Percentiles rank a stretch among this genome's conserved stretches.
Conservation (phyloP, 2,797 vertebrate genomes). For the Serranus cabrilla region DNA sequence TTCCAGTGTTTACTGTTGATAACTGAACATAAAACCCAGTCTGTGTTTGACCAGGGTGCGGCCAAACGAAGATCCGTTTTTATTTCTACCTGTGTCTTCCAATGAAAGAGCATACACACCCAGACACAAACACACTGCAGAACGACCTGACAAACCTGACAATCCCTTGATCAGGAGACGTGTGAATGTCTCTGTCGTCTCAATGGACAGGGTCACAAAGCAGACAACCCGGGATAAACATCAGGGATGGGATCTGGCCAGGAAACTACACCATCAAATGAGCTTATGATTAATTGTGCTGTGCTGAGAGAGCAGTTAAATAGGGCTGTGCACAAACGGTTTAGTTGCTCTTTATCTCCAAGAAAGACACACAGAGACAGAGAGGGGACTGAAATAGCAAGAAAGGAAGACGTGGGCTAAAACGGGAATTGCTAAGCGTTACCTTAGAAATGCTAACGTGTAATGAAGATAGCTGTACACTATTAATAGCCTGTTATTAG, state of each 20-base stretch:
- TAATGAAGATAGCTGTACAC: neutral
- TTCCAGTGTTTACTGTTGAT: constrained; percentile 1
- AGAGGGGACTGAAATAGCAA: neutral
- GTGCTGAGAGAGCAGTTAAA: constrained; percentile 1
- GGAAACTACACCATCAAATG: constrained; percentile 6
- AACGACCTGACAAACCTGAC: neutral
- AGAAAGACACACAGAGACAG: neutral
- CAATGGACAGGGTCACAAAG: neutral
- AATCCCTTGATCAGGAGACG: constrained; percentile 23
- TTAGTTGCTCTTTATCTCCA: neutral
- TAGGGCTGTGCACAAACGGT: neutral
- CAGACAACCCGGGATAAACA: constrained; percentile 9
- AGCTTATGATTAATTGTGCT: constrained; percentile 4
- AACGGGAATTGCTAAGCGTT: too few relatives aligned
- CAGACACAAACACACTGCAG: neutral
- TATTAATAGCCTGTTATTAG: neutral
- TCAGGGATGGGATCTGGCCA: neutral
- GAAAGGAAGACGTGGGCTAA: neutral
- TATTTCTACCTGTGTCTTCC: too few relatives aligned
- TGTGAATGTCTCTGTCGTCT: neutral
- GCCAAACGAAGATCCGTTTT: neutral
- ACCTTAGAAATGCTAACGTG: neutral
- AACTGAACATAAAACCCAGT: neutral
- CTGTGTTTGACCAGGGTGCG: neutral
- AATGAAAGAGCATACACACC: neutral